Conservation (phyloP, 2,113 vertebrate genomes). For the Myocastor coypus region DNA sequence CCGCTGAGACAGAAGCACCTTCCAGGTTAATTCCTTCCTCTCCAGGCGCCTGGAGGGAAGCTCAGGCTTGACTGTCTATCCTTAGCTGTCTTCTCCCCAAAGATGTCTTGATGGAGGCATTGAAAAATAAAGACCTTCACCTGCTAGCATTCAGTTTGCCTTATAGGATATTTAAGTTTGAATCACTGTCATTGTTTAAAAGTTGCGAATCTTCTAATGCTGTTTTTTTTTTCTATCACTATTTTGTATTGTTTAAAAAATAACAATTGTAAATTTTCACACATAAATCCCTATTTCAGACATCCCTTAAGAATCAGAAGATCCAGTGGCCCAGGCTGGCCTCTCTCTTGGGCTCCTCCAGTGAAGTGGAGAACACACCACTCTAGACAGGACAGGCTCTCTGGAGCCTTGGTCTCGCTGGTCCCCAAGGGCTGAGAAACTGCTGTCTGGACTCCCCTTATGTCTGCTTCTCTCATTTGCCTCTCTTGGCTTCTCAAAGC, state of each 20-base stretch:
- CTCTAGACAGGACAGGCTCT: not conserved
- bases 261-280: not conserved
- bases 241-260: too few species aligned
- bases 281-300: not conserved
- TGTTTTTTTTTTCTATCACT: too few species aligned
- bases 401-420: not conserved
- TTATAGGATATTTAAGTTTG: not conserved
- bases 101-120: not conserved
- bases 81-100: not conserved
- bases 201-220: not conserved
- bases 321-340: not conserved
- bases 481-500: not conserved
- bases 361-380: not conserved
- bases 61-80: not conserved
- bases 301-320: not conserved
- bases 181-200: not conserved
- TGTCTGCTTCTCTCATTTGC: not conserved
- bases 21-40: not conserved
- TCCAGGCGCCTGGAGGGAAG: not conserved
- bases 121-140: not conserved
- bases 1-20: not conserved
- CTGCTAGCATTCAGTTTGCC: not conserved
- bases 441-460: fast-evolving
- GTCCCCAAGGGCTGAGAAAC: not conserved
- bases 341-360: not conserved